Conservation (phyloP, 2,797 vertebrate species). For the Pseudomugil gertrudae region DNA sequence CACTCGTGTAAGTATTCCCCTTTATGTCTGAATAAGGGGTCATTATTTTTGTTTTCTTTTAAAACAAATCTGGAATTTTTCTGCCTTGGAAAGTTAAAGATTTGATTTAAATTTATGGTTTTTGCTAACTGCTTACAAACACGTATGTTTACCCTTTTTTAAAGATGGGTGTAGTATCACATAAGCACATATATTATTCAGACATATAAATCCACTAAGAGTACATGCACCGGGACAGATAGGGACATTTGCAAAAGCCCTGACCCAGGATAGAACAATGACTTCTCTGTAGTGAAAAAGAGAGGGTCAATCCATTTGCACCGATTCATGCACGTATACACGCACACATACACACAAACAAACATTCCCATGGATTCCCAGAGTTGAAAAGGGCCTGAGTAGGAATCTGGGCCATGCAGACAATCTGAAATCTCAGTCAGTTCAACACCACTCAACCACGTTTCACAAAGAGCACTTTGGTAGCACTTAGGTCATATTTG, state of each 20-base stretch:
- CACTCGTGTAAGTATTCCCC: slow-evolving; percentile 23
- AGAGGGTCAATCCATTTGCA: slow-evolving; percentile 60
- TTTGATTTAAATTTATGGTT: too few relatives aligned
- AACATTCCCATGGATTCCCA: slow-evolving; percentile 77
- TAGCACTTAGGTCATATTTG: slow-evolving; percentile 54
- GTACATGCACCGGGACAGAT: slow-evolving; percentile 43
- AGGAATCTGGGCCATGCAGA: slow-evolving; percentile 77
- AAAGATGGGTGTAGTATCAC: too few relatives aligned
- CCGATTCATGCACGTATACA: slow-evolving; percentile 55
- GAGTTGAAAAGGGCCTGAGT: slow-evolving; percentile 62
- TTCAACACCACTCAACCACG: slow-evolving; percentile 61
- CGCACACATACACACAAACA: slow-evolving; percentile 58
- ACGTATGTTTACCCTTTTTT: too few relatives aligned
- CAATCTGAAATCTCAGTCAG: slow-evolving; percentile 67
- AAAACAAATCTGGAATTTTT: not conserved
- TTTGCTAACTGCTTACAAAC: not conserved
- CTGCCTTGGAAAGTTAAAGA: not conserved
- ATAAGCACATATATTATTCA: slow-evolving; percentile 6
- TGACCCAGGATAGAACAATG: slow-evolving; percentile 69
- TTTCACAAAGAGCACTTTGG: slow-evolving; percentile 70
- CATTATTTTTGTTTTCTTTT: not conserved
- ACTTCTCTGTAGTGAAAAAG: slow-evolving; percentile 69
- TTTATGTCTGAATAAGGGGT: slow-evolving; percentile 7
- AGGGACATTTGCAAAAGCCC: slow-evolving; percentile 61
- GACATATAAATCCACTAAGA: slow-evolving; percentile 22